A percentile compares a stretch with the other conserved stretches of the same genome.
Conservation (phyloP, 2,113 vertebrate species). For the Oenanthe oenanthe region DNA sequence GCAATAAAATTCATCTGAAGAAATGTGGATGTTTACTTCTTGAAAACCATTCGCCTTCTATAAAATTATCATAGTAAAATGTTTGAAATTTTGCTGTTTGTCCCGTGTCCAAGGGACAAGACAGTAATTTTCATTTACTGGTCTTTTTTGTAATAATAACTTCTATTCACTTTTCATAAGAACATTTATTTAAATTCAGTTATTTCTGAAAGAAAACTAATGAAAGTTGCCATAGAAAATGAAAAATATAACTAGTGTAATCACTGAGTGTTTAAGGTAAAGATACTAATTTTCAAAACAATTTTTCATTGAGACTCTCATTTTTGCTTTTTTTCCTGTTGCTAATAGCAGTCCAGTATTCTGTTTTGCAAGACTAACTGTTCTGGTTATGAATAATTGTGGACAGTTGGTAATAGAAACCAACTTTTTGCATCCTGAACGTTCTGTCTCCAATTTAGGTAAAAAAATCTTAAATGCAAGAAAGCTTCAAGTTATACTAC, state of each 20-base stretch:
- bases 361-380: not conserved
- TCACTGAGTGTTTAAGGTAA: not conserved
- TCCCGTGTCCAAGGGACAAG: not conserved
- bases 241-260: not conserved
- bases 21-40: not conserved
- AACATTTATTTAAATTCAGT: not conserved
- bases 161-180: not conserved
- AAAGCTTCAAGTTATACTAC: not conserved
- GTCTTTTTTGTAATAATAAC: accelerated
- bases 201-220: not conserved
- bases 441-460: not conserved
- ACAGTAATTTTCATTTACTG: not conserved
- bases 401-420: not conserved
- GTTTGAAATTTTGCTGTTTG: not conserved
- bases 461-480: not conserved
- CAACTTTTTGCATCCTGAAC: not conserved
- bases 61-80: not conserved
- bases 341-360: not conserved
- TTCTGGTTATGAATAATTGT: not conserved
- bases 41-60: not conserved
- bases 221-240: not conserved
- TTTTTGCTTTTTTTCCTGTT: not conserved
- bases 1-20: not conserved
- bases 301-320: not conserved
- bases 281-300: not conserved